Conservation (phyloP, 2,888 invertebrate species). For the Sepioteuthis lessoniana region DNA sequence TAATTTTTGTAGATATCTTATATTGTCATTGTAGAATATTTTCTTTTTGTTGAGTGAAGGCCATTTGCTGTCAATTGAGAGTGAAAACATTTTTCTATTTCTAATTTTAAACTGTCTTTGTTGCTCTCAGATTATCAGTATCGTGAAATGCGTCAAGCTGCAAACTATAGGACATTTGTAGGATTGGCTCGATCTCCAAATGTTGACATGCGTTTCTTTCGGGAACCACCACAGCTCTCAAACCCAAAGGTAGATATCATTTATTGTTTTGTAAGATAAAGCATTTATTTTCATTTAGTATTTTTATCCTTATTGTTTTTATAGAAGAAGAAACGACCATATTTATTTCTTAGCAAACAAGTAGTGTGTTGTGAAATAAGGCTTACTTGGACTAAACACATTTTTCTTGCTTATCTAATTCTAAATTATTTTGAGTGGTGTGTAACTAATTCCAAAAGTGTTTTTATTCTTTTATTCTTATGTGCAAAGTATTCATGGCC, state of each 20-base stretch:
- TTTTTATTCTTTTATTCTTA: no score
- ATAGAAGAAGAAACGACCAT: neutral
- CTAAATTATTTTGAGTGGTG: no score
- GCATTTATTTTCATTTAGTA: no score
- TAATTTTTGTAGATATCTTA: no score
- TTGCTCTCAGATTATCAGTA: slow-evolving; percentile 79
- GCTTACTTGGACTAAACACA: no score
- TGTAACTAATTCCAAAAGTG: no score
- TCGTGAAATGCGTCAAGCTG: slow-evolving; percentile 85
- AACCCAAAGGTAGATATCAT: slow-evolving; percentile 57
- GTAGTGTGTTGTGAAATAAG: no score
- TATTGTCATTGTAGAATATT: no score
- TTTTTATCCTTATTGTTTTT: neutral
- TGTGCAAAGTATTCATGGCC: no score
- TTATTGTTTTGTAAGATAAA: neutral
- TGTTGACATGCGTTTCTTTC: slow-evolving; percentile 84
- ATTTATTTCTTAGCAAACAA: no score
- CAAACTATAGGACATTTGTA: slow-evolving; percentile 85
- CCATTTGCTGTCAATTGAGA: neutral
- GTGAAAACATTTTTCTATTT: neutral
- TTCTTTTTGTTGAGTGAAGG: no score
- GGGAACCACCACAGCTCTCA: slow-evolving; percentile 78
- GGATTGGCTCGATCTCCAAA: slow-evolving; percentile 84
- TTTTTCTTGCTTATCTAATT: no score
- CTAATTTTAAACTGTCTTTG: neutral